These are phyloP conservation scores for Agapostemon virescens DNA, from an alignment of 2,888 invertebrate species.

Conservation along the genomic window DNA sequence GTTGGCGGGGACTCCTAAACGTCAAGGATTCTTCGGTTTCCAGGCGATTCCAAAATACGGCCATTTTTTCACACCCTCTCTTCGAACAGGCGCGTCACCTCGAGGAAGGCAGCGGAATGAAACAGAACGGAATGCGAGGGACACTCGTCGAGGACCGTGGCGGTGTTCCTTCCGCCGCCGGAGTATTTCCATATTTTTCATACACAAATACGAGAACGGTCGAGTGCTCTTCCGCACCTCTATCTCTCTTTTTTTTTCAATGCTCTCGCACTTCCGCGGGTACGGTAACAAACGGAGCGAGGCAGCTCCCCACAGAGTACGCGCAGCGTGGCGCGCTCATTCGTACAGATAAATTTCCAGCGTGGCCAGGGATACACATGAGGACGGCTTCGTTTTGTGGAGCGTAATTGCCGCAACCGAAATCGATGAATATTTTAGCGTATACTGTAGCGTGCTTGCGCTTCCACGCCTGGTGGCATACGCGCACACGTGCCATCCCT, in stretches of 20 bases:
- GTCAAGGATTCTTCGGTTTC: background rate
- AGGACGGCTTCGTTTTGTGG: conserved; percentile 66
- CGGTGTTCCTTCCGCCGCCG: background rate
- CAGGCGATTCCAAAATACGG: background rate
- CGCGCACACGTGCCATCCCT: conserved; percentile 43
- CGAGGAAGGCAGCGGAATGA: background rate
- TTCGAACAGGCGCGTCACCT: background rate
- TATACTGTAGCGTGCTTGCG: conserved; percentile 55
- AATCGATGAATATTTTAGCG: conserved; percentile 76
- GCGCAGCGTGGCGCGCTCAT: conserved; percentile 42
- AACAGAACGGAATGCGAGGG: background rate
- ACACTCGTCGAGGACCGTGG: background rate
- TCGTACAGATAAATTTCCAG: conserved; percentile 63
- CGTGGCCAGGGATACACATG: conserved; percentile 48
- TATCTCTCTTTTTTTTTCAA: conserved; percentile 7
- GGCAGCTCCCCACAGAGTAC: conserved; percentile 50
- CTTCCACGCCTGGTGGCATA: conserved; percentile 49
- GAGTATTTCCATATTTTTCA: conserved; percentile 22
- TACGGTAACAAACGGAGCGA: conserved; percentile 32
- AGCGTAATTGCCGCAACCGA: conserved; percentile 71
- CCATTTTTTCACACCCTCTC: background rate
- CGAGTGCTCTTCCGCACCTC: conserved; percentile 8
- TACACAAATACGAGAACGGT: background rate
- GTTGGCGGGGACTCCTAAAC: background rate
- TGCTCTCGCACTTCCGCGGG: conserved; percentile 27